These are phyloP conservation scores for Malachius bipustulatus DNA, from an alignment of 2,888 invertebrate species.

Conservation along the genomic window DNA sequence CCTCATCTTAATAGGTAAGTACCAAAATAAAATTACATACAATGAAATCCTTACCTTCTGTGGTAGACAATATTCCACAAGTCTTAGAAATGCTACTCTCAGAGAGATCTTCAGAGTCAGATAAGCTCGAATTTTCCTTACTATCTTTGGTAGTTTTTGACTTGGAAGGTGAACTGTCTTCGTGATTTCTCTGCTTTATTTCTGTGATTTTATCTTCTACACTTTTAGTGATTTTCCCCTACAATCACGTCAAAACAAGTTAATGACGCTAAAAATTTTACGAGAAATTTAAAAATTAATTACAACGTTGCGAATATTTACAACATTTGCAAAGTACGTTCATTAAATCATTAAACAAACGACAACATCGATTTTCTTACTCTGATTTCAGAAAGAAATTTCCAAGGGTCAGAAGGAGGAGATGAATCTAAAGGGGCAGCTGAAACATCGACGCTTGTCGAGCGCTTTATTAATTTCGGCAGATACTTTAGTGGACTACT, in stretches of 20 bases:
- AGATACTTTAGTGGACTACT: conserved; percentile 45
- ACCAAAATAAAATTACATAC: neutral
- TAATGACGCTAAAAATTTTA: neutral
- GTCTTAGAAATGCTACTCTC: conserved; percentile 37
- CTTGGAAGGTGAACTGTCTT: conserved; percentile 27
- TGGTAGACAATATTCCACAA: conserved; percentile 34
- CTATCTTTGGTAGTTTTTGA: conserved; percentile 38
- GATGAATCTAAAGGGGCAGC: conserved; percentile 31
- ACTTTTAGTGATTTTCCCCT: conserved; percentile 62
- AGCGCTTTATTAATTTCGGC: conserved; percentile 48
- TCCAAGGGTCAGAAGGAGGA: conserved; percentile 55
- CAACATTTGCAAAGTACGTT: neutral
- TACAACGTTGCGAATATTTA: conserved; percentile 1
- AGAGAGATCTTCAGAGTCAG: conserved; percentile 49
- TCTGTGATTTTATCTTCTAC: conserved; percentile 65
- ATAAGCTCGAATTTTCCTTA: conserved; percentile 50
- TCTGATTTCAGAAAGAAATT: conserved; percentile 56
- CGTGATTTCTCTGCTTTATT: conserved; percentile 40
- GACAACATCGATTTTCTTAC: no score
- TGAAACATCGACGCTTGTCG: conserved; percentile 46
- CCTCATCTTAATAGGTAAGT: no score
- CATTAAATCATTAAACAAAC: no score
- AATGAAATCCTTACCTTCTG: conserved; percentile 28
- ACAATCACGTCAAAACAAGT: conserved; percentile 12
- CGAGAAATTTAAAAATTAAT: conserved; percentile 4